These are phyloP conservation scores for Manis javanica DNA, from an alignment of 2,797 vertebrate species.

Conservation along the genomic window DNA sequence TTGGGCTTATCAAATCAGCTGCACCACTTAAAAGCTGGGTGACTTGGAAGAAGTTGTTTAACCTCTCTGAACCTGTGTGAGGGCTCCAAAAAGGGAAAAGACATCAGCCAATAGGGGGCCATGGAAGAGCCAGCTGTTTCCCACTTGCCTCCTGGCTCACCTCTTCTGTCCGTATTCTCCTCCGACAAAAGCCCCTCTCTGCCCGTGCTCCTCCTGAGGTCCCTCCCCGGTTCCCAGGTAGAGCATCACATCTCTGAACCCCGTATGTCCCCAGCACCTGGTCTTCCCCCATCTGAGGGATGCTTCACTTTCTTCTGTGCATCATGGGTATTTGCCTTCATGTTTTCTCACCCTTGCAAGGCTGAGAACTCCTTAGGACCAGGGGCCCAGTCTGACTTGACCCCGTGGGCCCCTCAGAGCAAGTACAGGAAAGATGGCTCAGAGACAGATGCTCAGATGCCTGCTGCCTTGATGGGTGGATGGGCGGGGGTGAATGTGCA, in stretches of 20 bases:
- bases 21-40: rapidly evolving
- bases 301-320: background rate
- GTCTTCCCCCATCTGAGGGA: background rate
- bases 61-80: background rate
- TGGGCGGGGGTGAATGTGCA: no score
- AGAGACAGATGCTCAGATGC: background rate
- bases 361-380: background rate
- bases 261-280: background rate
- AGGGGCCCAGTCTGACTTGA: background rate
- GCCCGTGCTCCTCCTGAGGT: background rate
- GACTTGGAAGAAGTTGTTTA: background rate
- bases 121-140: background rate
- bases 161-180: background rate
- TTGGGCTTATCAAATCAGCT: background rate
- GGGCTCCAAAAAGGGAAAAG: background rate
- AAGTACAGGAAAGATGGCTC: background rate
- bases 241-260: background rate
- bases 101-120: rapidly evolving
- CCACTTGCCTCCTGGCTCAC: rapidly evolving
- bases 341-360: background rate
- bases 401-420: background rate
- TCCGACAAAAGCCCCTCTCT: rapidly evolving
- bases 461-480: background rate
- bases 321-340: rapidly evolving
- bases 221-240: no score